Evolutionary conservation across 2,888 invertebrate species (phyloP).

Genomic region (Nomada fucata): DNA sequence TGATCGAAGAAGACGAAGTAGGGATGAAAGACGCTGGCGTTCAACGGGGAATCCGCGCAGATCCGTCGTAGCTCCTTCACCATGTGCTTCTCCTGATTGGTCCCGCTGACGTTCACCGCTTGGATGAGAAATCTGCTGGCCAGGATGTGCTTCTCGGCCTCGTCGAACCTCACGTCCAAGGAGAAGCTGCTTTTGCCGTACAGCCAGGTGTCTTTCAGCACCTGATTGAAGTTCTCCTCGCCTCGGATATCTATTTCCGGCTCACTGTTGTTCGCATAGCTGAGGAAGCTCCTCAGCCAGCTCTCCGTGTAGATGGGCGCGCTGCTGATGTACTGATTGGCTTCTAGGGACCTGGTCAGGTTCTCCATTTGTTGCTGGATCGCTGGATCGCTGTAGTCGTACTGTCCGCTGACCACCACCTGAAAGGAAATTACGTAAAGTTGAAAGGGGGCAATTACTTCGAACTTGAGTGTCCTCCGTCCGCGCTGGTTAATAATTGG

Average conservation of each 20-base stretch:
- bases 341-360: constrained; percentile 91
- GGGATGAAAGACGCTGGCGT: constrained; percentile 96
- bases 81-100: constrained; percentile 96
- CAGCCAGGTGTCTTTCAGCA: constrained; percentile 93
- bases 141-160: constrained; percentile 89
- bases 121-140: constrained; percentile 95
- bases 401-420: constrained; percentile 92
- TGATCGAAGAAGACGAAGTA: constrained; percentile 98
- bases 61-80: constrained; percentile 91
- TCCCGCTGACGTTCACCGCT: constrained; percentile 94
- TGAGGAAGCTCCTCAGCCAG: constrained; percentile 93
- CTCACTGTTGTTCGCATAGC: constrained; percentile 90
- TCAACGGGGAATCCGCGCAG: constrained; percentile 90
- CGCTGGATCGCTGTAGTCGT: constrained; percentile 92
- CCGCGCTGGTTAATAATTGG: background rate
- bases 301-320: constrained; percentile 93
- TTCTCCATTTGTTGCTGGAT: constrained; percentile 92
- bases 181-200: constrained; percentile 92
- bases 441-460: background rate
- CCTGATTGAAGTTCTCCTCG: constrained; percentile 90
- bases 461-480: background rate
- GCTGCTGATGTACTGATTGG: constrained; percentile 91
- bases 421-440: constrained; percentile 80
- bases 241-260: constrained; percentile 91
- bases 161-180: constrained; percentile 93